phyloP scores from a whole-genome alignment of 2,888 invertebrate species.

The Scrobipalpa costella region DNA sequence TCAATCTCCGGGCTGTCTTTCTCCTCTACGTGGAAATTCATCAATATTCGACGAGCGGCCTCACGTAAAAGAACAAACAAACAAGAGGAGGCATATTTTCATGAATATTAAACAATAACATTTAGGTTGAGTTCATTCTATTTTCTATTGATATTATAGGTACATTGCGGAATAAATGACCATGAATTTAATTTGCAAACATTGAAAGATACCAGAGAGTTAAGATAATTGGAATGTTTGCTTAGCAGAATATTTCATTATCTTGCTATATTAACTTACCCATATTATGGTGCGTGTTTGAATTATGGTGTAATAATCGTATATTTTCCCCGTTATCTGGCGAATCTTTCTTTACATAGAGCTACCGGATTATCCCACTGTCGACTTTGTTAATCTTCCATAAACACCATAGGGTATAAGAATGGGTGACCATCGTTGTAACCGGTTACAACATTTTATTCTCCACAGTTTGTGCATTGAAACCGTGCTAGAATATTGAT shows the following conservation, averaged over 20 bases:
- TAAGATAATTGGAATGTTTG: slow-evolving; percentile 2
- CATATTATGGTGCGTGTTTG: slow-evolving; percentile 51
- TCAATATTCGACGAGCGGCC: not conserved
- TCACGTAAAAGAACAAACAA: slow-evolving; percentile 10
- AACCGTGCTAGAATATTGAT: not conserved
- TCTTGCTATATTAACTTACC: slow-evolving; percentile 47
- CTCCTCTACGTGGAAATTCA: slow-evolving; percentile 23
- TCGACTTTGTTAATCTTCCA: slow-evolving; percentile 56
- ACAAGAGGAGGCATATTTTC: not conserved
- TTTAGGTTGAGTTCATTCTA: not conserved
- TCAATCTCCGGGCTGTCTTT: not conserved
- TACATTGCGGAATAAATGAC: too few relatives aligned
- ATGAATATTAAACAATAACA: not conserved
- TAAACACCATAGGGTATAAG: slow-evolving; percentile 56
- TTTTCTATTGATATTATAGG: too few relatives aligned
- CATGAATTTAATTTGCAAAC: not conserved
- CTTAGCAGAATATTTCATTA: slow-evolving; percentile 48
- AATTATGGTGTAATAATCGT: slow-evolving; percentile 58
- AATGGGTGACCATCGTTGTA: slow-evolving; percentile 39
- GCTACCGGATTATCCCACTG: slow-evolving; percentile 56
- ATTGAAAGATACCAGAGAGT: not conserved
- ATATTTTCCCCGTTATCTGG: slow-evolving; percentile 56
- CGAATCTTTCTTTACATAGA: slow-evolving; percentile 62
- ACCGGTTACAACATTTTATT: slow-evolving; percentile 4
- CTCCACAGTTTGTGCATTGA: slow-evolving; percentile 5